Percentiles rank a stretch among this genome's conserved stretches.
These are phyloP conservation scores for Hemiscyllium ocellatum DNA, from an alignment of 2,113 vertebrate genomes.

Conservation along the genomic window DNA sequence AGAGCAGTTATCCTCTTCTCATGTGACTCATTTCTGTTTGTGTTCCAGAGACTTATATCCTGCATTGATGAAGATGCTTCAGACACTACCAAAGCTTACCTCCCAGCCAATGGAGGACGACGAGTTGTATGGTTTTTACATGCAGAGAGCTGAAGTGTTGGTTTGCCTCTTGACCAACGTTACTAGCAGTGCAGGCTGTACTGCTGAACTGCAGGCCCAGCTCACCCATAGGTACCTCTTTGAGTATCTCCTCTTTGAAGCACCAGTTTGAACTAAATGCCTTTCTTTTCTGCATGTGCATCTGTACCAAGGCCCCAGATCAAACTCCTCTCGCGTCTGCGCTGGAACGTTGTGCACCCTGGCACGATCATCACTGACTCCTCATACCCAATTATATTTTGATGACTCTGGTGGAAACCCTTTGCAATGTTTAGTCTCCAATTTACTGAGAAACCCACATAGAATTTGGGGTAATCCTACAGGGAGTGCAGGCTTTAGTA, in stretches of 20 bases:
- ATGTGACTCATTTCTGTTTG: not conserved
- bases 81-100: slow-evolving; percentile 56
- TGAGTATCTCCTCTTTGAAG: not conserved
- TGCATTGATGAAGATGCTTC: slow-evolving; percentile 69
- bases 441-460: not conserved
- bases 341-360: not conserved
- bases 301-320: not conserved
- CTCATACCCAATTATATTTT: not conserved
- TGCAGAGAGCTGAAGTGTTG: slow-evolving; percentile 66
- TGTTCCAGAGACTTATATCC: slow-evolving; percentile 78
- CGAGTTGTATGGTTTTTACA: slow-evolving; percentile 46
- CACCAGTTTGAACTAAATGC: not conserved
- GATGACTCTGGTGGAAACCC: not conserved
- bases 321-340: too few species aligned
- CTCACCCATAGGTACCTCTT: slow-evolving; percentile 42
- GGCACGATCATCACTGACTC: not conserved
- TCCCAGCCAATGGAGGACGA: slow-evolving; percentile 38
- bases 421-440: not conserved
- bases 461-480: not conserved
- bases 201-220: slow-evolving; percentile 60
- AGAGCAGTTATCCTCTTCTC: not conserved
- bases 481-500: not conserved
- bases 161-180: slow-evolving; percentile 73
- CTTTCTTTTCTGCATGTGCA: not conserved
- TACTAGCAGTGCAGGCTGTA: slow-evolving; percentile 69